phyloP scores from a whole-genome alignment of 1,140 invertebrate genomes.

The Leptonema lineaticorne region DNA sequence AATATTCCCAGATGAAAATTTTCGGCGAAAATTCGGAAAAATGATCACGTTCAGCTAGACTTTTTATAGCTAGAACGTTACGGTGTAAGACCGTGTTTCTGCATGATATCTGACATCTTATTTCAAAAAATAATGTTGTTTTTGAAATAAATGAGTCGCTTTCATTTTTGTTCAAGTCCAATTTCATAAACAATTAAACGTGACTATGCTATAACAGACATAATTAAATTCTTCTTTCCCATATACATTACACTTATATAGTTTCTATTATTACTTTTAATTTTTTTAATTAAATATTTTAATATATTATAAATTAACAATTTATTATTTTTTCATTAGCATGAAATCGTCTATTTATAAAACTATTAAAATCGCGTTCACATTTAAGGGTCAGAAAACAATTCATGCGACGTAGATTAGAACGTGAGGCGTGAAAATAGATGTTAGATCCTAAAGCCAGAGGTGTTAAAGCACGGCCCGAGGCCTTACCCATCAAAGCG shows the following conservation, averaged over 20 bases:
- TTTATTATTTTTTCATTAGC: too few relatives aligned
- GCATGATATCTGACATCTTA: not conserved
- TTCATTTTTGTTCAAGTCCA: too few relatives aligned
- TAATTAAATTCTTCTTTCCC: too few relatives aligned
- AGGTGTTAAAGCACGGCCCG: slow-evolving; percentile 12
- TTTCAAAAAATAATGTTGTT: too few relatives aligned
- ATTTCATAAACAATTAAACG: too few relatives aligned
- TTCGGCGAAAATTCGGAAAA: not conserved
- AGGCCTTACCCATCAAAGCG: slow-evolving; percentile 7
- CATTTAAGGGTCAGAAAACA: not conserved
- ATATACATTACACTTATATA: too few relatives aligned
- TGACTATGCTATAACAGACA: too few relatives aligned
- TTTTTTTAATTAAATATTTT: too few relatives aligned
- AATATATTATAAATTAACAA: too few relatives aligned
- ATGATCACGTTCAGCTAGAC: slow-evolving; percentile 9
- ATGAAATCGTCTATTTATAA: too few relatives aligned
- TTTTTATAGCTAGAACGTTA: not conserved
- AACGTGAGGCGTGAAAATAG: slow-evolving; percentile 2
- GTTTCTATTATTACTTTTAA: too few relatives aligned
- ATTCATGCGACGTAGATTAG: slow-evolving; percentile 9
- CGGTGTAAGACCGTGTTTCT: not conserved
- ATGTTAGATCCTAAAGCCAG: not conserved
- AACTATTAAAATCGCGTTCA: not conserved
- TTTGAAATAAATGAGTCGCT: too few relatives aligned
- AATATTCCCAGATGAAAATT: not conserved